Base-by-base conservation (phyloP, 2,888 invertebrate species). In the Ommatoiulus sabulosus region DNA sequence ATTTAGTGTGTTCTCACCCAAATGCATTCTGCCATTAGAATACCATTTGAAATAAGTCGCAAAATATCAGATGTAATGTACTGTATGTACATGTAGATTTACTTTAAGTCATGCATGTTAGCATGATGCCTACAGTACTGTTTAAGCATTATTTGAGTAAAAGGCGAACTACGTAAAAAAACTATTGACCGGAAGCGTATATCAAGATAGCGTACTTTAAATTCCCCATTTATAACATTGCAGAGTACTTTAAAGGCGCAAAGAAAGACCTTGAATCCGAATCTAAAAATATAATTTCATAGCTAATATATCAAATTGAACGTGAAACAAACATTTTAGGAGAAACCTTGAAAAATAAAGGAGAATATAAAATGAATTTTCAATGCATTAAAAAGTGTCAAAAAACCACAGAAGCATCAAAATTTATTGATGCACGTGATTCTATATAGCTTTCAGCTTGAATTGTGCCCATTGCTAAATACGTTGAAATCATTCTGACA, bases 371-470 rank as follows among this genome's bases (percentile, higher is more conserved):
- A 52, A 52, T 52, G n/a, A 52, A 3, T 35, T 80, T 24, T 12
- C 35, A 20, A 35, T 80, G 20, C 24, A 35, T 80, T 10, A 35
- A 35, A 80, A 80, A 12, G 35, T 12, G 12, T 35, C 24, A 80
- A 80, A 80, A 80, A 17, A 63, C n/a, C 17, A 2, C 3, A 80
- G 35, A 80, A 35, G 35, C 80, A 12, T 80, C 80, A 8, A 35
- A 80, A 80, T 80, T 80, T 80, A 80, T 80, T 20, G 80, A 3
- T 80, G 35, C 35, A 80, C 80, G 80, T 80, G 80, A 35, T 52
- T 52, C 15, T 35, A 35, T n/a, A n/a, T n/a, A 20, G 80, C 80
- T 80, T 35, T 35, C 80, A 80, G 35, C 24, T 12, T 80, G 17
- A 15, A 80, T 12, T 12, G 12, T 80, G 35, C 20, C 20, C 80